Percentiles rank a stretch among this genome's conserved stretches.
Evolutionary conservation across 2,113 vertebrate species (phyloP).

Genomic region (Chionis minor): DNA sequence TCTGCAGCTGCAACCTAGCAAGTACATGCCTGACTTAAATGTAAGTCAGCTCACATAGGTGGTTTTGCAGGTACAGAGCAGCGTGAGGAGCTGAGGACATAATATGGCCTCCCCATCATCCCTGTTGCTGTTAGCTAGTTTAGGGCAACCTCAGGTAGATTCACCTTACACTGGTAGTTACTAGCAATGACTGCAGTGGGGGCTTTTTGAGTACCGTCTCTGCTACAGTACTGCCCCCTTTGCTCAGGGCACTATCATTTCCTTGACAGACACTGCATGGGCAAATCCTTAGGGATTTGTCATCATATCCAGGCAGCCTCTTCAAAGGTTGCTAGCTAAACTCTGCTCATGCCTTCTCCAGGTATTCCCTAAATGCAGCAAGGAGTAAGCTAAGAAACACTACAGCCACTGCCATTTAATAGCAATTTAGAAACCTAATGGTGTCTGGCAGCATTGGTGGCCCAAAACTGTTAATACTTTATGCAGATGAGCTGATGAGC

Average conservation of each 20-base stretch:
- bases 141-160: background rate
- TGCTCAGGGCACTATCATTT: background rate
- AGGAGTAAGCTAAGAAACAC: background rate
- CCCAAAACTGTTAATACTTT: background rate
- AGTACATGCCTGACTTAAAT: background rate
- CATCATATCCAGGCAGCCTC: background rate
- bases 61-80: background rate
- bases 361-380: background rate
- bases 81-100: background rate
- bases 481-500: background rate
- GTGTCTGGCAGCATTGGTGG: background rate
- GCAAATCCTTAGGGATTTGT: background rate
- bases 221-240: background rate
- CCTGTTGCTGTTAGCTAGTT: background rate
- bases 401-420: background rate
- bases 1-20: background rate
- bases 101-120: background rate
- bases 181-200: background rate
- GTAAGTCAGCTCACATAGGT: background rate
- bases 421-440: background rate
- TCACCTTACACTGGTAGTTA: background rate
- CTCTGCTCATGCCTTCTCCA: background rate
- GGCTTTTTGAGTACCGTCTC: background rate
- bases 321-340: background rate
- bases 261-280: background rate